Evolutionary conservation across 2,113 vertebrate species (phyloP), one percentile per base, ranked within the genome.

Genomic region (Carassius gibelio): DNA sequence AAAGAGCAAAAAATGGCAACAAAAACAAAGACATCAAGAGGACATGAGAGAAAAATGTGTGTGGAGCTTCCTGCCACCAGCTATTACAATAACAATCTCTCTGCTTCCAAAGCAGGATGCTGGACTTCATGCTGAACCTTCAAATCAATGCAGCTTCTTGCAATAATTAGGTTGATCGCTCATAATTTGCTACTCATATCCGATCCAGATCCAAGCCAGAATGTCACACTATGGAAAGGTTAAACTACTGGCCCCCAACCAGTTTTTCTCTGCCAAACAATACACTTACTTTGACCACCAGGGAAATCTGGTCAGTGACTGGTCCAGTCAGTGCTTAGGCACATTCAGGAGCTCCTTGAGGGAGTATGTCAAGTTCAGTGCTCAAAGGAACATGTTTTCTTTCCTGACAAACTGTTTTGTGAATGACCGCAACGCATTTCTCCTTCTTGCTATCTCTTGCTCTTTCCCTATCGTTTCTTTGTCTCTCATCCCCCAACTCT

Each of bases 281-380:
- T 85, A 88, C 83, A 87, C 50, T 87, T 86, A 82, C 86, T 88
- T 78, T 80, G 86, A 78, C 79, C 81, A 88, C 81, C 75, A 79
- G 89, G 87, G 83, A 91, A 81, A 89, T 89, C 81, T 85, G 89
- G 88, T 83, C 87, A 83, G 71, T 83, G 52, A n/a, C 86, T 78
- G 85, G 62, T 62, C 7, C 10, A 52, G 42, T 30, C 26, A 50
- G 59, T 57, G 75, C n/a, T 42, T 38, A 23, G 13, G 75, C 42
- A 36, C 30, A 30, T 78, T 38, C 21, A 78, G 48, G 75, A 78
- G 61, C 36, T 48, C 61, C 71, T 75, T 50, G n/a, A 75, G 71
- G 42, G 71, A 75, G 71, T 75, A 15, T 26, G 71, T 74, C 45
- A 62, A 71, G 38, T 57, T 72, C 68, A 36, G 48, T 26, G 30